Base-by-base conservation (phyloP, 2,113 vertebrate genomes). In the Charadrius vociferus region DNA sequence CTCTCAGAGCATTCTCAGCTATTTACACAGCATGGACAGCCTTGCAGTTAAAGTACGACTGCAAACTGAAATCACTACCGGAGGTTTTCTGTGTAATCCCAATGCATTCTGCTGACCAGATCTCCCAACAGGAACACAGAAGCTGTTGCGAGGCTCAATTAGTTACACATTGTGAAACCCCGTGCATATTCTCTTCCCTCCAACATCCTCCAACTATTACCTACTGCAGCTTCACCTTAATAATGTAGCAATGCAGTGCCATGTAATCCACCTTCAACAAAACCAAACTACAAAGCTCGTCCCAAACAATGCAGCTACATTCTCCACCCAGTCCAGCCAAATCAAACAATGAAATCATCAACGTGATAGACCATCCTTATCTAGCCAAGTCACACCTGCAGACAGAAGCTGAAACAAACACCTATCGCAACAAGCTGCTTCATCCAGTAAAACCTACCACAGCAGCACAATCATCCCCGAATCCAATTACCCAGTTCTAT, bases 261-360 rank as follows among this genome's bases (percentile, higher is more conserved):
- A 30, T 73, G 93, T 39, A 89, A 96, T 93, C 68, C 81, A 75
- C 83, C 80, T 90, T 58, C 67, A 78, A 91, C 92, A 94, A 92
- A 97, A 91, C 71, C 81, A 26, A 91, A 89, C 96, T 95, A 97
- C 91, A 95, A 97, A 96, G 91, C 93, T 24, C 39, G 81, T 49
- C 78, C 66, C 81, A 96, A 95, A 97, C 93, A 97, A 96, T 83
- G 81, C 71, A 90, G 81, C 91, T 88, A 77, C 94, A 77, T 71
- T 95, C 95, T 95, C 95, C 96, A 96, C 93, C 96, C 89, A 95
- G 90, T 88, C 74, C 93, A 86, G 96, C 93, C 93, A 96, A 97
- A 93, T 95, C 93, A 97, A 96, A 95, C 94, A 97, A 96, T 95
- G 95, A 96, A 96, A 95, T 95, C 94, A 97, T 71, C 91, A 74